Evolutionary conservation across 2,113 vertebrate species (phyloP).

Genomic region (Colius striatus): DNA sequence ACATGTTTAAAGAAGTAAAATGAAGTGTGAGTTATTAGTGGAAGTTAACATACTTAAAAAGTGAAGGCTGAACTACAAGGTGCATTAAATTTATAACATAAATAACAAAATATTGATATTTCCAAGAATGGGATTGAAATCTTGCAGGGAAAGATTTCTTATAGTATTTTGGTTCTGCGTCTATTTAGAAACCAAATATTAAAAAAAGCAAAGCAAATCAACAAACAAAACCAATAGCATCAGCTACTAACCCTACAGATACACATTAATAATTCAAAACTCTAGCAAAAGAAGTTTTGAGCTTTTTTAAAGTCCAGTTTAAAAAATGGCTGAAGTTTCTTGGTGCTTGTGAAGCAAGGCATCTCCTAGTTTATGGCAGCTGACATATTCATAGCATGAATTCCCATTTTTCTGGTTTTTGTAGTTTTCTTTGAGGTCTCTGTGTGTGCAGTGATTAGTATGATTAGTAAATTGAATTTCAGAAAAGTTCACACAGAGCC

Average conservation of each 20-base stretch:
- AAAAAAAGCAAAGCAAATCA: background rate
- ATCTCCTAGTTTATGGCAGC: background rate
- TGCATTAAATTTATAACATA: background rate
- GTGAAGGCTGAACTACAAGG: background rate
- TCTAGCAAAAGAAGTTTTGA: rapidly evolving
- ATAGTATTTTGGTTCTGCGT: background rate
- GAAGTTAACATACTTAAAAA: background rate
- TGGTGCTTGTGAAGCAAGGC: background rate
- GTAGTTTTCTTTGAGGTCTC: background rate
- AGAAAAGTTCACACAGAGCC: background rate
- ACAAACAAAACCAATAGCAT: background rate
- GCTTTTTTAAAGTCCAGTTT: background rate
- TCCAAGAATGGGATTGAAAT: background rate
- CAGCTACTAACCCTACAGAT: background rate
- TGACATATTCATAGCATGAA: background rate
- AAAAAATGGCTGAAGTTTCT: background rate
- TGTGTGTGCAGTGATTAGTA: background rate
- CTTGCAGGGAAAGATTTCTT: background rate
- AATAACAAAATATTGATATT: background rate
- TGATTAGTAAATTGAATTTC: background rate
- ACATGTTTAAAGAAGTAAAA: background rate
- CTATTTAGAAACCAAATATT: background rate
- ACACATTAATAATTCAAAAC: background rate
- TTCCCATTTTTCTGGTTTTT: background rate
- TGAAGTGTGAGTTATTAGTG: background rate